Evolutionary conservation across 1,140 invertebrate genomes (phyloP), one percentile per base, ranked within the genome.

Genomic region (Drosophila pectinifera): DNA sequence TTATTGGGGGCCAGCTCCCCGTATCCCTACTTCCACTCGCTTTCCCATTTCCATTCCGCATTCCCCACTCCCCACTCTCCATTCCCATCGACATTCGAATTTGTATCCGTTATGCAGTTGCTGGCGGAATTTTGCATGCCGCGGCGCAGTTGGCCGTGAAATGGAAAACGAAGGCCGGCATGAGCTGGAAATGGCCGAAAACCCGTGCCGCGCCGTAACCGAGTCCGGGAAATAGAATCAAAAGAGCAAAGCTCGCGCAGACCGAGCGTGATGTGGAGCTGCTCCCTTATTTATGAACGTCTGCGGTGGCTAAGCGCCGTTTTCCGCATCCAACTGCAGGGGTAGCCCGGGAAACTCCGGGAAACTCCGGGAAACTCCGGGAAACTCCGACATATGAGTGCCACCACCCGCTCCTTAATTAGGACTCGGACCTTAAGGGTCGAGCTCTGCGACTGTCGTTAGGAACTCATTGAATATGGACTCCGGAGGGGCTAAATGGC

Each of bases 111-210:
- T 49, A 62, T 84, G 77, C 77, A 84, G 45, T 41, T 34, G 72
- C 31, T 45, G 45, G 46, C 57, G 28, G 59, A 73, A 67, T 76
- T 77, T 80, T 83, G 63, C 74, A 84, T 80, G 62, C 67, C 54
- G 64, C 80, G 22, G 54, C 55, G 65, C 78, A 49, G 65, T 61
- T 86, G 83, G 78, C 82, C 84, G 70, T 88, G 84, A 88, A 88
- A 88, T 88, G 61, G 69, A 78, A 89, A 89, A 75, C 80, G 80
- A 84, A 89, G 73, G 84, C 64, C 77, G 70, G 62, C 62, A 64
- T 74, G 78, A 74, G 84, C 73, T 68, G 64, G 58, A 89, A 80
- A 89, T 84, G 73, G 78, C 80, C 56, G 57, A 73, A 79, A 62
- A 51, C 41, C 43, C 53, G 45, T 42, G 11, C 28, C 8, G 8